Base-by-base conservation (phyloP, 2,113 vertebrate species). In the Daubentonia madagascariensis region DNA sequence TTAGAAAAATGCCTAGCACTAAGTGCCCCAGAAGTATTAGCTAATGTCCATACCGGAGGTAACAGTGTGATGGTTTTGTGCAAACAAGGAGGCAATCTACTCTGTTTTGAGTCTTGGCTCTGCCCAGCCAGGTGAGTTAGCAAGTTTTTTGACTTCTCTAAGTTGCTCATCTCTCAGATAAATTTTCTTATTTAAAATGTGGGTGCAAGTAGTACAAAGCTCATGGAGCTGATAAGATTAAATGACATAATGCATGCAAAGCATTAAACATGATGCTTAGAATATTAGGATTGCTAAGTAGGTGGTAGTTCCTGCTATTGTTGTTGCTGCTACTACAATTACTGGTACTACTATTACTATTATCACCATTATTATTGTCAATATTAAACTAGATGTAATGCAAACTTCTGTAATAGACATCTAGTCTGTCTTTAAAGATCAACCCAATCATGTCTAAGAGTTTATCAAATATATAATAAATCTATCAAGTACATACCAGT, bases 121-220 rank as follows among this genome's bases (percentile, higher is more conserved):
- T 90, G 83, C 37, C 75, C 63, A 85, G 70, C 25, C 40, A n/a
- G 70, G 52, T 37, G 45, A 87, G 72, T 35, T 43, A 67, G 75
- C n/a, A 80, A 87, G 10, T 22, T 45, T 84, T 92, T 90, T 96
- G 17, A 37, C 57, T 95, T 90, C 37, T 87, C 43, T 61, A 93
- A 81, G 48, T 59, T 76, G 63, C 89, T 81, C 59, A 85, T 79
- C 75, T 68, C 67, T 85, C 11, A 54, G 70, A 81, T 83, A 73
- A 23, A 18, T 57, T 45, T 85, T 88, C 85, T 63, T 78, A 89
- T 93, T 40, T 52, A 67, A 81, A 79, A 54, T n/a, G 17, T 10
- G 17, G 57, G 50, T 54, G 12, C 40, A 30, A 40, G 37, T 35
- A 65, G 67, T 0, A 32, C 16, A 57, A 43, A 78, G 40, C 72